Conservation (phyloP, 2,888 invertebrate species). For the Apamea sordens region DNA sequence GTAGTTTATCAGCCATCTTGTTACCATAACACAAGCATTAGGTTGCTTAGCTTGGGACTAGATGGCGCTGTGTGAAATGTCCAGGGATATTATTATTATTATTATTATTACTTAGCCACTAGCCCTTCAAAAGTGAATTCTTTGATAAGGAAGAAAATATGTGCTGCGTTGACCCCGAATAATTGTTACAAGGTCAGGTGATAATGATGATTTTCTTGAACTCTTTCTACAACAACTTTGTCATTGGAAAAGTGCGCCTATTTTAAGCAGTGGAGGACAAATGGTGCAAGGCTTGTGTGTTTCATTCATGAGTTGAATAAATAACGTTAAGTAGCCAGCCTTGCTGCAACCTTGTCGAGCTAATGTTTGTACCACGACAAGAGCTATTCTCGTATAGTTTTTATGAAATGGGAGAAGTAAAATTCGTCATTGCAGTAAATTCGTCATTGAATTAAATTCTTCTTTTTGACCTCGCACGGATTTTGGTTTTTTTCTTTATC, state of each 20-base stretch:
- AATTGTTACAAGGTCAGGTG: background rate
- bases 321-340: slow-evolving; percentile 27
- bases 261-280: background rate
- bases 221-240: too few species aligned
- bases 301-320: slow-evolving; percentile 32
- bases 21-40: too few species aligned
- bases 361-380: slow-evolving; percentile 12
- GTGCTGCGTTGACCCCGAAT: too few species aligned
- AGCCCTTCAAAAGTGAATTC: too few species aligned
- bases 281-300: background rate
- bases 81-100: too few species aligned
- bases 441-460: background rate
- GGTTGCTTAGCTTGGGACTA: too few species aligned
- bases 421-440: background rate
- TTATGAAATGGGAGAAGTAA: background rate
- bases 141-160: too few species aligned
- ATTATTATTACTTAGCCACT: too few species aligned
- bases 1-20: too few species aligned
- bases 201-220: too few species aligned
- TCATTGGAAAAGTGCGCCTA: background rate
- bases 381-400: background rate
- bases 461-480: background rate
- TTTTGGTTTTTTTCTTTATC: too few species aligned
- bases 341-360: slow-evolving; percentile 1
- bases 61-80: too few species aligned